Percentiles rank a stretch among this genome's conserved stretches.
phyloP scores from a whole-genome alignment of 2,113 vertebrate species.

The Calidris pygmaea region DNA sequence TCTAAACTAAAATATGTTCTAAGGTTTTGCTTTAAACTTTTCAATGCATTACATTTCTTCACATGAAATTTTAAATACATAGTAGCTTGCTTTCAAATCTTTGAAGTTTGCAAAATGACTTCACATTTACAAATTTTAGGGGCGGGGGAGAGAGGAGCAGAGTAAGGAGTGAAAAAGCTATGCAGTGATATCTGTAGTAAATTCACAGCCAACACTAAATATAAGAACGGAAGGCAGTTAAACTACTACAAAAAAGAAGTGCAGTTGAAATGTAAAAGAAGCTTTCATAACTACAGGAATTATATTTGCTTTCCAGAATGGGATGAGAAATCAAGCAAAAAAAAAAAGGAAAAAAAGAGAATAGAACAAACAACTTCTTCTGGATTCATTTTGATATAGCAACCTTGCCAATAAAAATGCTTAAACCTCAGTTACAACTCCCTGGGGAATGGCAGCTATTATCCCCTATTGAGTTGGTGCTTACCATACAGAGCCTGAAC shows the following conservation, averaged over 20 bases:
- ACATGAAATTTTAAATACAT: conserved; percentile 36
- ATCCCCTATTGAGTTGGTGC: conserved; percentile 77
- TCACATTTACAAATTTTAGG: not conserved
- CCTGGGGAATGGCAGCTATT: conserved; percentile 73
- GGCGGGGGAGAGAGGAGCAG: not conserved
- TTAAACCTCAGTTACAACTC: conserved; percentile 71
- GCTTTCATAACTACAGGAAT: conserved; percentile 31
- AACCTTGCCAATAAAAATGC: conserved; percentile 68
- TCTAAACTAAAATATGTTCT: not conserved
- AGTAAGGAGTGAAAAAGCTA: not conserved
- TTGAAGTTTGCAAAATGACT: conserved; percentile 12
- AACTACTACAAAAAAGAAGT: not conserved
- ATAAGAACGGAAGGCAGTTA: conserved; percentile 15
- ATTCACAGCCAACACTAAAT: not conserved
- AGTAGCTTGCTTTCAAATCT: conserved; percentile 35
- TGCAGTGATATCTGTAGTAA: not conserved
- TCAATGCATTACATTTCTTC: conserved; percentile 34
- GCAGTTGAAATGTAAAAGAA: not conserved
- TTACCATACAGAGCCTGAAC: conserved; percentile 80
- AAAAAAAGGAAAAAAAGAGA: not conserved
- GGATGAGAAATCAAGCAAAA: not conserved
- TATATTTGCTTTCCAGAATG: conserved; percentile 42
- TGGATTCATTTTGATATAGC: conserved; percentile 64
- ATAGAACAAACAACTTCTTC: conserved; percentile 3
- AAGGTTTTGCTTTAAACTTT: conserved; percentile 10